Base-by-base conservation (phyloP, 1,140 invertebrate species). In the Lordiphosa collinella region DNA sequence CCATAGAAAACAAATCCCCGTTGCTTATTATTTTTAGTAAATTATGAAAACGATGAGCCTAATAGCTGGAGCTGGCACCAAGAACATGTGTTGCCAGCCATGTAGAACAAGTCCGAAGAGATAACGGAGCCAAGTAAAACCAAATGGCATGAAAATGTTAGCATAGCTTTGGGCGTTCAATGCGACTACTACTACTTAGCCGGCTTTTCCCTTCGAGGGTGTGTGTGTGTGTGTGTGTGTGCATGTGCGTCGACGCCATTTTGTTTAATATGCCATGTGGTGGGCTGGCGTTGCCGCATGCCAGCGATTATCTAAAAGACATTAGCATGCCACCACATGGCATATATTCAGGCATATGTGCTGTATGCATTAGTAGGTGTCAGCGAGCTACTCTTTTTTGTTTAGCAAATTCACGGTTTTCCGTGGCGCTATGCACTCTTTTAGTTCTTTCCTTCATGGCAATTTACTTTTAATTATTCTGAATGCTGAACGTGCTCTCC, bases 21-120 rank as follows among this genome's bases (percentile, higher is more conserved):
- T 52, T 62, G 67, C 58, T 71, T 67, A 62, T 71, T 71, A 67
- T 67, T 71, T 70, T 67, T 71, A 67, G 57, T 71, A 71, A 71
- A 71, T 71, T 67, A 71, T 71, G 63, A 62, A 71, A 71, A 54
- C 58, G 67, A 71, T 71, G 65, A 71, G 67, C 63, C 57, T 62
- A 67, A 71, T 67, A 67, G 67, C 58, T 40, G 16, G 35, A 50
- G 35, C 40, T 44, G 5, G n/a, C 25, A 14, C 14, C 51, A 41
- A 49, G 43, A 52, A 70, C 63, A 70, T 66, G 63, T 62, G 67
- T 58, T 65, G 46, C 66, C 66, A 60, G 46, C 50, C 50, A 52
- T 52, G 50, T 52, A 40, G 44, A 63, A 48, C 41, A 38, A 51
- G 32, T 12, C 25, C 32, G 3, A 37, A 38, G 12, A 65, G 61